These are phyloP conservation scores for Graphium colonna DNA, from an alignment of 2,888 invertebrate genomes.

Conservation along the genomic window DNA sequence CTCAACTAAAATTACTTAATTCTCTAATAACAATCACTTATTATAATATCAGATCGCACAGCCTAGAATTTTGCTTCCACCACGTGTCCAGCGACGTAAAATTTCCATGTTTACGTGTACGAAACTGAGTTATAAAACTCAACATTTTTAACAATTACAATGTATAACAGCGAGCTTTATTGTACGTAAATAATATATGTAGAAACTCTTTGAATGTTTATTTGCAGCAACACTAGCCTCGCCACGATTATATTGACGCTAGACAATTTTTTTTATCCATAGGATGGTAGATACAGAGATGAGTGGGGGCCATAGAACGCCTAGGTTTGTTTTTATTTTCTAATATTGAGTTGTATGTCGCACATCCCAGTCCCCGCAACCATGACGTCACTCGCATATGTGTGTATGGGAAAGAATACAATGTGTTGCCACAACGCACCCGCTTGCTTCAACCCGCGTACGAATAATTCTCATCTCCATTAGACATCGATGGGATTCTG, in stretches of 20 bases:
- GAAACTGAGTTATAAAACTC: no score
- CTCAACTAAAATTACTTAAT: no score
- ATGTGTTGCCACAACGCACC: slow-evolving; percentile 44
- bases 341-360: slow-evolving; percentile 72
- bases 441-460: slow-evolving; percentile 52
- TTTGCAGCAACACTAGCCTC: no score
- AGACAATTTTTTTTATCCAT: slow-evolving; percentile 62
- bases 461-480: slow-evolving; percentile 29
- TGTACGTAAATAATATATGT: no score
- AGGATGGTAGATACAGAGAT: slow-evolving; percentile 84
- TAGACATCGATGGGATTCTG: slow-evolving; percentile 23
- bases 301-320: slow-evolving; percentile 84
- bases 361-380: slow-evolving; percentile 47
- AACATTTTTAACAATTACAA: no score
- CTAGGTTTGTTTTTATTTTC: slow-evolving; percentile 83
- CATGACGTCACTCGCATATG: slow-evolving; percentile 25
- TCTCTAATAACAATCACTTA: no score
- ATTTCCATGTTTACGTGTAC: no score
- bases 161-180: no score
- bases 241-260: slow-evolving; percentile 17
- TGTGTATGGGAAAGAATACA: slow-evolving; percentile 1
- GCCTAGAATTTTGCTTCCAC: no score
- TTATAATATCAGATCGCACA: no score
- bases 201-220: no score
- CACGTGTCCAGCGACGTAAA: no score